phyloP scores from a whole-genome alignment of 2,888 invertebrate species.

The Andrena flavipes region DNA sequence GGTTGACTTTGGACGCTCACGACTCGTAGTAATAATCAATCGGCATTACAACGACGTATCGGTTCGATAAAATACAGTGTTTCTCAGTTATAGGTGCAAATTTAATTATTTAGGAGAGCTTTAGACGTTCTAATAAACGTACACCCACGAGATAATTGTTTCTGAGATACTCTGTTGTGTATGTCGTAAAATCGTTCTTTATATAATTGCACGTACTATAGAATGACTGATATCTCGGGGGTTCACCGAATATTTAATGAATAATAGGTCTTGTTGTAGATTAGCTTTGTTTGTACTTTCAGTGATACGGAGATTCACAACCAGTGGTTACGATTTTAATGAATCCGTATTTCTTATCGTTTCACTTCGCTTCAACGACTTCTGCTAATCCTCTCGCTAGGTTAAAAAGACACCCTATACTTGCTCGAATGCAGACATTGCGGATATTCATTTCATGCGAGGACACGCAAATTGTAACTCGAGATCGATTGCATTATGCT shows the following conservation, averaged over 20 bases:
- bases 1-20: background rate
- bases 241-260: background rate
- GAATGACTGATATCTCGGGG: background rate
- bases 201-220: background rate
- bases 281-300: background rate
- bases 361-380: background rate
- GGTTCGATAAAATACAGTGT: constrained; percentile 34
- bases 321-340: background rate
- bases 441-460: too few species aligned
- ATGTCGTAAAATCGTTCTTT: background rate
- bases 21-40: constrained; percentile 42
- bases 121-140: background rate
- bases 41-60: constrained; percentile 43
- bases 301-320: too few species aligned
- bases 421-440: background rate
- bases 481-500: too few species aligned
- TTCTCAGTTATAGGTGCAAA: background rate
- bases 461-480: too few species aligned
- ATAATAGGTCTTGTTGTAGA: background rate
- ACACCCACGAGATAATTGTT: too few species aligned
- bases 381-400: background rate
- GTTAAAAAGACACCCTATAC: background rate
- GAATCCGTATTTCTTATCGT: background rate
- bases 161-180: too few species aligned
- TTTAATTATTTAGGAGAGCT: background rate